phyloP scores from a whole-genome alignment of 2,888 invertebrate genomes.

The Mycalesis mineus region DNA sequence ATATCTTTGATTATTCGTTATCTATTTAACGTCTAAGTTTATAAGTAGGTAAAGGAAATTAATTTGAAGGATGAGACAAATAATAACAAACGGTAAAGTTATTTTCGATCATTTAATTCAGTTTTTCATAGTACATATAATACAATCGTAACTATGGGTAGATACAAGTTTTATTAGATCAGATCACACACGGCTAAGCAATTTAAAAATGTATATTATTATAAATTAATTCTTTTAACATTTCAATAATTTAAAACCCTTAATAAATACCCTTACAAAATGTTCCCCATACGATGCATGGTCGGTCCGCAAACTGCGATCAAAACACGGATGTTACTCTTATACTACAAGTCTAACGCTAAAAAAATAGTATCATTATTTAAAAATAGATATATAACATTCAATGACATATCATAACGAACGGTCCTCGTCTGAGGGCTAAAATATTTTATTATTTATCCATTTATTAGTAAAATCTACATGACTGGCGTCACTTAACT shows the following conservation, averaged over 20 bases:
- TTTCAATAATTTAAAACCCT: conserved; percentile 67
- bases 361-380: conserved; percentile 53
- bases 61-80: conserved; percentile 32
- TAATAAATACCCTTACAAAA: conserved; percentile 69
- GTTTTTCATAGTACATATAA: conserved; percentile 71
- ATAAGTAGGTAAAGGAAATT: neutral
- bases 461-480: conserved; percentile 70
- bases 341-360: conserved; percentile 52
- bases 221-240: conserved; percentile 57
- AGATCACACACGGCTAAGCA: conserved; percentile 77
- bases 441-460: conserved; percentile 62
- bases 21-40: too few species aligned
- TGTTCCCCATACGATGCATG: conserved; percentile 65
- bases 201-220: conserved; percentile 66
- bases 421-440: conserved; percentile 66
- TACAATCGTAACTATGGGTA: conserved; percentile 68
- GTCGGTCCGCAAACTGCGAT: conserved; percentile 47
- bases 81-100: conserved; percentile 60
- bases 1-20: too few species aligned
- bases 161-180: conserved; percentile 70
- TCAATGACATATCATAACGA: conserved; percentile 64
- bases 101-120: conserved; percentile 72
- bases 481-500: conserved; percentile 51
- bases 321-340: conserved; percentile 60
- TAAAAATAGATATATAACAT: conserved; percentile 70